phyloP scores from a whole-genome alignment of 2,797 vertebrate genomes.

The Scomberomorus guttatus region DNA sequence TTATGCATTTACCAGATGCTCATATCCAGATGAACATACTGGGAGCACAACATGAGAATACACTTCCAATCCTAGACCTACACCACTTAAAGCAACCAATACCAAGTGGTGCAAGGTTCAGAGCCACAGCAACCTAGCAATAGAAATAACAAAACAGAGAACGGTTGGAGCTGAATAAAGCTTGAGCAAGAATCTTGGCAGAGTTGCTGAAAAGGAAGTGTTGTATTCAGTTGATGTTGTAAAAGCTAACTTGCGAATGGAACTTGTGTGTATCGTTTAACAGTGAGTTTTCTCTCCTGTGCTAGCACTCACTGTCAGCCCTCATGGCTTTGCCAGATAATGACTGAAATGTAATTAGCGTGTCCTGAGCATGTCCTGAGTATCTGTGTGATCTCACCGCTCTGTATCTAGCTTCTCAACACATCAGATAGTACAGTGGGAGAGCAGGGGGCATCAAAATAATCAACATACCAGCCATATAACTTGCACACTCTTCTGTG shows the following conservation, averaged over 20 bases:
- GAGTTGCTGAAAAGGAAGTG: constrained; percentile 55
- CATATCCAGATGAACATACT: constrained; percentile 4
- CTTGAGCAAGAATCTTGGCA: constrained; percentile 54
- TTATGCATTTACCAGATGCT: background rate
- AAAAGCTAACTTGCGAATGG: constrained; percentile 45
- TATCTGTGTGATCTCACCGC: constrained; percentile 41
- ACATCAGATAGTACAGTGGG: constrained; percentile 11
- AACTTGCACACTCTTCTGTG: constrained; percentile 4
- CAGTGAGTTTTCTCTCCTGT: constrained; percentile 36
- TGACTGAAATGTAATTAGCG: constrained; percentile 66
- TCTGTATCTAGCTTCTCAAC: constrained; percentile 39
- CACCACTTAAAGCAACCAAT: background rate
- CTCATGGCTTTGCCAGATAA: constrained; percentile 54
- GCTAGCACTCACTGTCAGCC: constrained; percentile 33
- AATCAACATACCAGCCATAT: constrained; percentile 15
- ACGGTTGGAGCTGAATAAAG: constrained; percentile 31
- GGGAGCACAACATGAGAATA: constrained; percentile 9
- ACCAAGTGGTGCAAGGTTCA: constrained; percentile 13
- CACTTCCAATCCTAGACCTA: background rate
- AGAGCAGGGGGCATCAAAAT: constrained; percentile 25
- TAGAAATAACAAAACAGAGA: constrained; percentile 21
- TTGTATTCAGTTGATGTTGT: constrained; percentile 52
- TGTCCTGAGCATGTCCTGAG: constrained; percentile 40
- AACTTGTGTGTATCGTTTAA: constrained; percentile 19
- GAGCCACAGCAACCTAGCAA: constrained; percentile 24